These are phyloP conservation scores for Atopsyche davidsoni DNA, from an alignment of 1,140 invertebrate genomes.

Conservation along the genomic window DNA sequence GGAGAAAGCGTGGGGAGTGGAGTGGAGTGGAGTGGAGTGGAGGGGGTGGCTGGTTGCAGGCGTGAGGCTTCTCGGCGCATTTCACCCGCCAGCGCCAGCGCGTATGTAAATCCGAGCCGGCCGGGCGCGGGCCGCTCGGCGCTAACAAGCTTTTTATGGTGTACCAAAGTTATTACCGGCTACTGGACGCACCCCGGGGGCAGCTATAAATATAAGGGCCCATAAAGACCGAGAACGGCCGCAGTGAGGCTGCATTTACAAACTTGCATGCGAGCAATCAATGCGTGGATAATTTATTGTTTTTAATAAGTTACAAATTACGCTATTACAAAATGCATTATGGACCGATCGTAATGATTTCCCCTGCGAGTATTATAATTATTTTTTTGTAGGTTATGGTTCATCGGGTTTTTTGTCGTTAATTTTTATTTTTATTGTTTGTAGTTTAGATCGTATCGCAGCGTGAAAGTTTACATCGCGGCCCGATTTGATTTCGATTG, in stretches of 20 bases:
- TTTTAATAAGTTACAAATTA: conserved; percentile 21
- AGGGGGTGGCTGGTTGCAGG: too few relatives aligned
- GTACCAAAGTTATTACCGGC: conserved; percentile 1
- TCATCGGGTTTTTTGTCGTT: too few relatives aligned
- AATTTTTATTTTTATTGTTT: too few relatives aligned
- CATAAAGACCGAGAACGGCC: conserved; percentile 28
- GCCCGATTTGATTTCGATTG: too few relatives aligned
- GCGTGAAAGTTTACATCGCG: too few relatives aligned
- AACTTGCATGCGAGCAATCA: conserved; percentile 24
- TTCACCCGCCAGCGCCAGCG: too few relatives aligned
- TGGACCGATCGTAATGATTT: conserved; percentile 18
- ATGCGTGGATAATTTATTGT: conserved; percentile 18
- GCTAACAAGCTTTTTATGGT: conserved; percentile 19
- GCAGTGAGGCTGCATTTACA: conserved; percentile 23
- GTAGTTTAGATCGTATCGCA: too few relatives aligned
- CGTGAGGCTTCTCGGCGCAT: too few relatives aligned
- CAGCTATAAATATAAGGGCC: conserved; percentile 29
- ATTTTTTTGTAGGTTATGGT: too few relatives aligned
- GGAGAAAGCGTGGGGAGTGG: too few relatives aligned
- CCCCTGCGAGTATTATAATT: too few relatives aligned
- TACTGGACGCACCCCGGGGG: conserved; percentile 26
- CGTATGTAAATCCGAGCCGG: not conserved
- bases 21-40: too few relatives aligned
- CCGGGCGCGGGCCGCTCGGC: not conserved
- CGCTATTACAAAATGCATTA: conserved; percentile 20